Evolutionary conservation across 2,113 vertebrate species (phyloP), one percentile per base, ranked within the genome.

Genomic region (Bos taurus): DNA sequence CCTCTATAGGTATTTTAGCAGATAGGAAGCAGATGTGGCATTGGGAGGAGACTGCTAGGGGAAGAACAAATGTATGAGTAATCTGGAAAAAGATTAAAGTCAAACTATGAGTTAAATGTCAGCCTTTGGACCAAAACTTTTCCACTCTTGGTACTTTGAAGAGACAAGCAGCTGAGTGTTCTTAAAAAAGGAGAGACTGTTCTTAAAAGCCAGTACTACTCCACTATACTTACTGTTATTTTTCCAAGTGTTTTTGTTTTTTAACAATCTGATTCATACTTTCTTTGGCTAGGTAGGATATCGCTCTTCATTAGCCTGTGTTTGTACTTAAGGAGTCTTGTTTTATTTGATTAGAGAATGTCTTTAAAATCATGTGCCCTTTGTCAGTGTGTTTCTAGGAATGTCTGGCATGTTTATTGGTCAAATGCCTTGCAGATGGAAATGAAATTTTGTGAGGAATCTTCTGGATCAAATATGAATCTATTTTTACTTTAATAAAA

Each of bases 31-130:
- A 94, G 96, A 92, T 93, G 93, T 86, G 81, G 40, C 57, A 36
- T 19, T 77, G 48, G 93, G 96, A 92, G 36, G 88, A 92, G 52
- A 64, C 23, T 21, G 10, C 78, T n/a, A 25, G 30, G 60, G 40
- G 17, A 64, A 93, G 92, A 91, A 93, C 77, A 71, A 90, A 81
- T 26, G 40, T 46, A 40, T 96, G 85, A 97, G 59, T 92, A 64
- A 96, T 86, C 93, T 97, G 93, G 95, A 95, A 94, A 97, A 89
- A 94, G 88, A 95, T 94, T 78, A 88, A 95, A 96, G 86, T 56
- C 82, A 81, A 4, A 25, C 77, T 94, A 30, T 82, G 60, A 94
- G 26, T 92, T 95, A 62, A 91, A 40, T 94, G 82, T 97, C 88
- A 88, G 82, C 46, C 25, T 92, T 91, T 95, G 67, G 54, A 78